A percentile compares a stretch with the other conserved stretches of the same genome.
Conservation (phyloP, 2,797 vertebrate species). For the Carcharodon carcharias region DNA sequence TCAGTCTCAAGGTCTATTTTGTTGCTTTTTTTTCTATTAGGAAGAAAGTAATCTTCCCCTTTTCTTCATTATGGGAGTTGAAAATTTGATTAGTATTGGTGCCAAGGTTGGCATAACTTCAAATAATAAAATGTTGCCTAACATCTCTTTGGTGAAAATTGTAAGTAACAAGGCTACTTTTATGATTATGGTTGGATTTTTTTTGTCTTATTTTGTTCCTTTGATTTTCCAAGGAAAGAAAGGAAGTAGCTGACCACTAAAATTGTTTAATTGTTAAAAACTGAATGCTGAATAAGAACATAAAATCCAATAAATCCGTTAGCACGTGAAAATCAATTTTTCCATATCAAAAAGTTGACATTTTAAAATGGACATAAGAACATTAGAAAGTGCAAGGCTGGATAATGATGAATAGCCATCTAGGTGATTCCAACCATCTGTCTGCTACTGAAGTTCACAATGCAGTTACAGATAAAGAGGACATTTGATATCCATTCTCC, state of each 20-base stretch:
- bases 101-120: too few relatives aligned
- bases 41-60: neutral
- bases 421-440: neutral
- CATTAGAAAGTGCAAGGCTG: neutral
- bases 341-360: neutral
- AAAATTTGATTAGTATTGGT: too few relatives aligned
- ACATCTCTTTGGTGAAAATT: too few relatives aligned
- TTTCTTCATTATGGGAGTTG: too few relatives aligned
- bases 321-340: neutral
- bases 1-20: neutral
- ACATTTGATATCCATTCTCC: neutral
- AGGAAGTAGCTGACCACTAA: neutral
- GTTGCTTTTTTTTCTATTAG: neutral
- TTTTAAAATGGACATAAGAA: neutral
- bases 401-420: neutral
- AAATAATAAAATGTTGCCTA: too few relatives aligned
- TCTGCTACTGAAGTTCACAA: neutral
- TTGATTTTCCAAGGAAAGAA: neutral
- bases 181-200: too few relatives aligned
- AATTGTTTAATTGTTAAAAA: neutral
- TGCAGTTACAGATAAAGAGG: neutral
- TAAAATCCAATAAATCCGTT: neutral
- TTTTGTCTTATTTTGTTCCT: too few relatives aligned
- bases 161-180: too few relatives aligned
- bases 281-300: neutral